phyloP scores from a whole-genome alignment of 1,140 invertebrate species.

The Uloborus diversus region DNA sequence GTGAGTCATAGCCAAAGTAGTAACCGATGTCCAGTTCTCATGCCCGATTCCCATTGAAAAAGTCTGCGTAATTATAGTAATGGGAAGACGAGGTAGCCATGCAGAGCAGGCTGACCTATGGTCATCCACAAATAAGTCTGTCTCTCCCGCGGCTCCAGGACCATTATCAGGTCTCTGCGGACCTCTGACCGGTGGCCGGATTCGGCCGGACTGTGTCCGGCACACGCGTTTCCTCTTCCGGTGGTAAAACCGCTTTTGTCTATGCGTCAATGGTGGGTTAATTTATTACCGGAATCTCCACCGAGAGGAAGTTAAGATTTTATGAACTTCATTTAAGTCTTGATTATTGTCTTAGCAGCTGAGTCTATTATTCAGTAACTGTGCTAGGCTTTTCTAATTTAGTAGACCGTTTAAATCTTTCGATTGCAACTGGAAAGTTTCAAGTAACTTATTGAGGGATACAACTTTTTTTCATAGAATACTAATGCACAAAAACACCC shows the following conservation, averaged over 20 bases:
- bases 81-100: conserved; percentile 33
- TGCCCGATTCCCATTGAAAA: conserved; percentile 25
- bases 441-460: too few relatives aligned
- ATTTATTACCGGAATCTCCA: too few relatives aligned
- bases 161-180: conserved; percentile 36
- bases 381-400: too few relatives aligned
- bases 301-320: too few relatives aligned
- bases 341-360: too few relatives aligned
- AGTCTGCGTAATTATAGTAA: conserved; percentile 51
- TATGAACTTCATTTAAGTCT: too few relatives aligned
- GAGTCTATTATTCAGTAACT: too few relatives aligned
- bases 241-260: background rate
- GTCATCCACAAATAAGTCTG: conserved; percentile 45
- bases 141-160: background rate
- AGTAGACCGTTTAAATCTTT: too few relatives aligned
- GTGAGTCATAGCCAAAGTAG: conserved; percentile 45
- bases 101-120: conserved; percentile 47
- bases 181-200: conserved; percentile 22
- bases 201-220: conserved; percentile 5
- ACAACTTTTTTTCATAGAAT: too few relatives aligned
- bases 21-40: conserved; percentile 43
- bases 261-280: too few relatives aligned
- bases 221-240: conserved; percentile 1
- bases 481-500: too few relatives aligned
- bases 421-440: too few relatives aligned